A percentile compares a stretch with the other conserved stretches of the same genome.
phyloP scores from a whole-genome alignment of 2,113 vertebrate species.

The Cervus canadensis region DNA sequence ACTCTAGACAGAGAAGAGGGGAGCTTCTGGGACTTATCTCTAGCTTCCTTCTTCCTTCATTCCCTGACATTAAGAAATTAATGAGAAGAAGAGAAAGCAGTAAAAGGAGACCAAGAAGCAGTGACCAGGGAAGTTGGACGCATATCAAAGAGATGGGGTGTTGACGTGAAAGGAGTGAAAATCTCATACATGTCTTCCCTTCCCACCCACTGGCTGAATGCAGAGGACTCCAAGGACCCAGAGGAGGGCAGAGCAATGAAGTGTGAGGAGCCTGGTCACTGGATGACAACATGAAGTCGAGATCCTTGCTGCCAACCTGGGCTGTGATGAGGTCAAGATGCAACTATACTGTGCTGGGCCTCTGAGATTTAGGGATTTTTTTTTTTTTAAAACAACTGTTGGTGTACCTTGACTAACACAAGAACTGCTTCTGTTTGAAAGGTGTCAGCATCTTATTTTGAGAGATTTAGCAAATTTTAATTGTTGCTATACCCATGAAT shows the following conservation, averaged over 20 bases:
- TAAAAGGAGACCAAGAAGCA: not conserved
- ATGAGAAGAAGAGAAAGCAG: not conserved
- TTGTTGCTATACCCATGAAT: not conserved
- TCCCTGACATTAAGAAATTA: not conserved
- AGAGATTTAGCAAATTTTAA: constrained; percentile 6
- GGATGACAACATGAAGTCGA: not conserved
- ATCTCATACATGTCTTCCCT: not conserved
- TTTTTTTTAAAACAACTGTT: not conserved
- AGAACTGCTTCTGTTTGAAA: not conserved
- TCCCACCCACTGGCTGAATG: not conserved
- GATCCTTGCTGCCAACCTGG: not conserved
- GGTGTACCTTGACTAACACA: not conserved
- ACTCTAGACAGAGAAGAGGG: not conserved
- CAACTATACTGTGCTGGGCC: not conserved
- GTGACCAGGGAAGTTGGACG: not conserved
- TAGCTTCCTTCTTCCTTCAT: not conserved
- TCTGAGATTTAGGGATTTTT: not conserved
- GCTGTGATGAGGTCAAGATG: not conserved
- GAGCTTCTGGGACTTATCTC: not conserved
- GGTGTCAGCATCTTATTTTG: not conserved
- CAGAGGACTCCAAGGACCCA: not conserved
- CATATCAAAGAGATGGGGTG: not conserved
- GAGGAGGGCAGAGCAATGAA: not conserved
- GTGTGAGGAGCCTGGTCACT: not conserved
- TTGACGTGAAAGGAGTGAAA: not conserved